Conservation (phyloP, 2,113 vertebrate species). For the Myodes glareolus region DNA sequence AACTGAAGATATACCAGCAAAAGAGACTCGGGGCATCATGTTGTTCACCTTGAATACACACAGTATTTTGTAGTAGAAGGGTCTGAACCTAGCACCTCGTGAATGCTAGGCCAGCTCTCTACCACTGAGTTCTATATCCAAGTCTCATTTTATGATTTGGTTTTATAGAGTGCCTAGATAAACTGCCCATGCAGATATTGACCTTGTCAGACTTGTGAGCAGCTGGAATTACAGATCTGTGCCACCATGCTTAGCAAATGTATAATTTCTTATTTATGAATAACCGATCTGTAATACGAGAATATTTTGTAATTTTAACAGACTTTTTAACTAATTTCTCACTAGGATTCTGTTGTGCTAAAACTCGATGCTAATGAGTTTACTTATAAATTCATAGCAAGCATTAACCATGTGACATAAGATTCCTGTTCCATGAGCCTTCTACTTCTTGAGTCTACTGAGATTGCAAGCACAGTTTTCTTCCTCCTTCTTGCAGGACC, state of each 20-base stretch:
- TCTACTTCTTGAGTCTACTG: not conserved
- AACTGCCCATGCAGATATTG: not conserved
- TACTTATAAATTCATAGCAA: not conserved
- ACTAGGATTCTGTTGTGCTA: not conserved
- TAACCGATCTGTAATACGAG: not conserved
- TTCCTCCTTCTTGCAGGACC: not conserved
- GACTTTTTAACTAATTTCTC: not conserved
- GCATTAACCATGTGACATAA: not conserved
- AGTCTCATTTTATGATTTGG: not conserved
- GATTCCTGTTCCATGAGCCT: not conserved
- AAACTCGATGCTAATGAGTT: not conserved
- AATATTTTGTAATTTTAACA: not conserved
- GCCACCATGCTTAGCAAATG: not conserved
- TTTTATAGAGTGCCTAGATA: not conserved
- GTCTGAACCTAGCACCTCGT: not conserved
- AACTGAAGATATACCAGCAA: not conserved
- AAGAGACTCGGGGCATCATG: not conserved
- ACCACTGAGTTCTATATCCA: not conserved
- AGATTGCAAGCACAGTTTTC: not conserved
- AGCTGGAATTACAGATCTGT: not conserved
- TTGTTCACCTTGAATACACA: not conserved
- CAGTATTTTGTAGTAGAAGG: not conserved
- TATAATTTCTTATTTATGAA: not conserved
- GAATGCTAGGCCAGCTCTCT: not conserved
- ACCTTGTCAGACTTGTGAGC: not conserved